These are phyloP conservation scores for Valencia hispanica DNA, from an alignment of 2,797 vertebrate genomes.

Conservation along the genomic window DNA sequence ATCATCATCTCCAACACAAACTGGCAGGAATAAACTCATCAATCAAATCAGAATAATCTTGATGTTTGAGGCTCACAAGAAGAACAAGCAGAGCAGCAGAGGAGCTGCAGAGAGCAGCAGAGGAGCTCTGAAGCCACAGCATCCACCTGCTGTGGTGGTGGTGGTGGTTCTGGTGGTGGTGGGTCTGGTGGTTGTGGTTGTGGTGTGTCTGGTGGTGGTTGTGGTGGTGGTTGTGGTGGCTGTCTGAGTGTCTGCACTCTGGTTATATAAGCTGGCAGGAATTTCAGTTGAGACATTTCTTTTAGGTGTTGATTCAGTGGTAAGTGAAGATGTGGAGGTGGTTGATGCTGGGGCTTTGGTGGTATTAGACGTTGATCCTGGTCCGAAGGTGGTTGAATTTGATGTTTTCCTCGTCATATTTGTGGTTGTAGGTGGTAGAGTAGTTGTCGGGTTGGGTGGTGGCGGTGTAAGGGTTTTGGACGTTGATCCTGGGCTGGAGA, in stretches of 20 bases:
- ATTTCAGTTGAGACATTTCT: fast-evolving
- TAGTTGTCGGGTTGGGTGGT: too few relatives aligned
- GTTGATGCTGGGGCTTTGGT: too few relatives aligned
- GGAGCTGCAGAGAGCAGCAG: conserved; percentile 32
- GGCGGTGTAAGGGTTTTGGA: too few relatives aligned
- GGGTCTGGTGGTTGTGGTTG: not conserved
- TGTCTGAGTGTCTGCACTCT: too few relatives aligned
- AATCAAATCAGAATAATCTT: not conserved
- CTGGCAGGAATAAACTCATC: not conserved
- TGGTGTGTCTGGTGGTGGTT: not conserved
- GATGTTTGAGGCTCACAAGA: conserved; percentile 22
- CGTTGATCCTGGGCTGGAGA: too few relatives aligned
- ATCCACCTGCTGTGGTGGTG: not conserved
- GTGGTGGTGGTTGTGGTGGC: not conserved
- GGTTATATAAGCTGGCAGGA: fast-evolving
- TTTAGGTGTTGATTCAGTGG: too few relatives aligned
- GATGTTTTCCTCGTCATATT: too few relatives aligned
- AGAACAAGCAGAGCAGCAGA: conserved; percentile 26
- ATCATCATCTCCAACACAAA: not conserved
- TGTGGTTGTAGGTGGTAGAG: too few relatives aligned
- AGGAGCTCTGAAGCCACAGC: conserved; percentile 21
- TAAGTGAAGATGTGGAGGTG: fast-evolving
- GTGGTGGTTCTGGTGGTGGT: not conserved
- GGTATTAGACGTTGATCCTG: too few relatives aligned
- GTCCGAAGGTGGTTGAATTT: too few relatives aligned